These are phyloP conservation scores for Pristiophorus japonicus DNA, from an alignment of 2,113 vertebrate genomes.

Conservation along the genomic window DNA sequence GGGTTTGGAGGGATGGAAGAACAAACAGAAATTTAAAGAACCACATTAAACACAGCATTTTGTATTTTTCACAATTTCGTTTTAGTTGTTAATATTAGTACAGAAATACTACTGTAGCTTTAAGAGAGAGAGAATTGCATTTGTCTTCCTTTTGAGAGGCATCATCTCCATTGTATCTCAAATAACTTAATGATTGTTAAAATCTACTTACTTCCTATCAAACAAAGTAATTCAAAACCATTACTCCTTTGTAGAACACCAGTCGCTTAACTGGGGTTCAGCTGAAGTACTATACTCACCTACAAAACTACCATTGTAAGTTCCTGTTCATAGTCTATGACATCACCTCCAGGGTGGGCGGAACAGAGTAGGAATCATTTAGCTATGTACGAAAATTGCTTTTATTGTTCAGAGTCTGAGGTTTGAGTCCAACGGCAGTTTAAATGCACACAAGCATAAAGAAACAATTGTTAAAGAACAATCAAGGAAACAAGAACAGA, in stretches of 20 bases:
- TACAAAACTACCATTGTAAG: slow-evolving; percentile 58
- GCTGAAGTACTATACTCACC: slow-evolving; percentile 57
- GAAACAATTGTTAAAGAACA: slow-evolving; percentile 65
- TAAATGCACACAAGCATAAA: slow-evolving; percentile 57
- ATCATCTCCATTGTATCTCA: not conserved
- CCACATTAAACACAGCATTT: not conserved
- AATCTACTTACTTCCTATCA: slow-evolving; percentile 37
- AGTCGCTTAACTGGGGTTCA: slow-evolving; percentile 47
- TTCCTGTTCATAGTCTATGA: slow-evolving; percentile 55
- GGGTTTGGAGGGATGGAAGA: not conserved
- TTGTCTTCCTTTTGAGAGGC: not conserved
- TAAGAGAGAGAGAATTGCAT: not conserved
- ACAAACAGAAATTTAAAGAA: not conserved
- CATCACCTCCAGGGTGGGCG: slow-evolving; percentile 57
- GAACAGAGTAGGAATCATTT: slow-evolving; percentile 57
- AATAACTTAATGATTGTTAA: not conserved
- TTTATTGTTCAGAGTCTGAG: slow-evolving; percentile 69
- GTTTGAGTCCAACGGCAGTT: slow-evolving; percentile 59
- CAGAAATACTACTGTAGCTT: not conserved
- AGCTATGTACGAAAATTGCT: slow-evolving; percentile 62
- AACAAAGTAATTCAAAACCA: slow-evolving; percentile 32
- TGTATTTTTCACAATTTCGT: not conserved
- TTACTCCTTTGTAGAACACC: slow-evolving; percentile 44
- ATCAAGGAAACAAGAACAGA: slow-evolving; percentile 68
- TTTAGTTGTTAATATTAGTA: not conserved